Base-by-base conservation (phyloP, 53 echinoderm and acorn worm genomes). In the Stichopus horrens region DNA sequence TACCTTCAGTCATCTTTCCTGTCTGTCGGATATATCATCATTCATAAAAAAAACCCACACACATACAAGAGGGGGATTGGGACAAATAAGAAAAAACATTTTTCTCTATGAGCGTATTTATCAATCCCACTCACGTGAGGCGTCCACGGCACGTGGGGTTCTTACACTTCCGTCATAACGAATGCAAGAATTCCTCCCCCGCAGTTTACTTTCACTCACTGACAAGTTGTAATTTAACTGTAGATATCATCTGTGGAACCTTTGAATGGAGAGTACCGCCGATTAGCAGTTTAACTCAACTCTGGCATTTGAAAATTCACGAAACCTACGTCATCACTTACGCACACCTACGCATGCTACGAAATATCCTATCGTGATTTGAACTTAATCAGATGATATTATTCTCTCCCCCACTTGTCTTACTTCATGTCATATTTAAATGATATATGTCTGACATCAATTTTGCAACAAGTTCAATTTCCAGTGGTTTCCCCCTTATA, bases 221-320 rank as follows among this genome's bases (percentile, higher is more conserved):
- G 20, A 18, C 58, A 9, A 81, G 22, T 21, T 58, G 11, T 18
- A 71, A 18, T 71, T 7, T 56, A 18, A 56, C 21, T 56, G 54
- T 57, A n/a, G 19, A 58, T 57, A 81, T 81, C 21, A 81, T 57
- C 56, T 58, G 8, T 21, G 57, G 57, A 58, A 22, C 57, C 21
- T 57, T 55, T 79, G 51, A 71, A 71, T 71, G 71, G 71, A 71
- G 71, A 71, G 19, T 71, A 18, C n/a, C 19, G 71, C 18, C 16
- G 18, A 71, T 71, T 63, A 63, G 16, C 11, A 10, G 10, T 8
- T 16, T 13, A 6, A 58, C 22, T 82, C 57, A 83, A 83, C 83
- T 83, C n/a, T 83, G 60, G 83, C 56, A 83, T 83, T 83, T 83
- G 23, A 65, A 83, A 63, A 65, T 60, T 51, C 37, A 58, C 83